Evolutionary conservation across 2,797 vertebrate genomes (phyloP).

Genomic region (Onychomys leucogaster): DNA sequence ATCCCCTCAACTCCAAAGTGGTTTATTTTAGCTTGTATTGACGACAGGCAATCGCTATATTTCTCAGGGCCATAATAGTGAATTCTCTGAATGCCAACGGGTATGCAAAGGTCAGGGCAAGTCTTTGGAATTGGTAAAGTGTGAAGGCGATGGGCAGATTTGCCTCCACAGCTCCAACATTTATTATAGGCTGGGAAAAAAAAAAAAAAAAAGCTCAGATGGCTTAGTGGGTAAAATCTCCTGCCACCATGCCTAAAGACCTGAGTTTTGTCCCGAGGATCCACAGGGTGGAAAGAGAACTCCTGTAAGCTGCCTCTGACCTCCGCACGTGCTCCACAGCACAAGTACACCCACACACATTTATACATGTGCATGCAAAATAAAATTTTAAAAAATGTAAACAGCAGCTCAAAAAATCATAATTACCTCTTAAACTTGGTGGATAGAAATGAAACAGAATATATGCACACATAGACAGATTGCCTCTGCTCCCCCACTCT

Average conservation of each 20-base stretch:
- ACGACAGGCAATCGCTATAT: slow-evolving; percentile 20
- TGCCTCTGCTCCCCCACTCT: not conserved
- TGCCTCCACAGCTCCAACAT: slow-evolving; percentile 1
- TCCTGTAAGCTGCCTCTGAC: not conserved
- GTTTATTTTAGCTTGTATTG: slow-evolving; percentile 67
- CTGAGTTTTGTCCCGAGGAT: not conserved
- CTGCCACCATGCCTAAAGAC: not conserved
- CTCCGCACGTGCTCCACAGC: not conserved
- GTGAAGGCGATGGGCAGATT: not conserved
- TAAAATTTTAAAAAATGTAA: not conserved
- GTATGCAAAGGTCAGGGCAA: not conserved
- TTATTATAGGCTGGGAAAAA: not conserved
- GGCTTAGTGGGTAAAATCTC: not conserved
- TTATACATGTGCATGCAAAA: not conserved
- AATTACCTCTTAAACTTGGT: not conserved
- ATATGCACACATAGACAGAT: not conserved
- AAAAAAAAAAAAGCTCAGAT: not conserved
- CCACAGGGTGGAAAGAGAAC: not conserved
- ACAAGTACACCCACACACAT: not conserved
- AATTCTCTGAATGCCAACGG: slow-evolving; percentile 10
- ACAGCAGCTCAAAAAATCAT: not conserved
- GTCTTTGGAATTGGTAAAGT: slow-evolving; percentile 19
- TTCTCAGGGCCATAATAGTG: slow-evolving; percentile 45
- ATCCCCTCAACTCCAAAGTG: not conserved
- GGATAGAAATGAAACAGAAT: not conserved